Evolutionary conservation across 1,140 invertebrate genomes (phyloP).

Genomic region (Prorops nasuta): DNA sequence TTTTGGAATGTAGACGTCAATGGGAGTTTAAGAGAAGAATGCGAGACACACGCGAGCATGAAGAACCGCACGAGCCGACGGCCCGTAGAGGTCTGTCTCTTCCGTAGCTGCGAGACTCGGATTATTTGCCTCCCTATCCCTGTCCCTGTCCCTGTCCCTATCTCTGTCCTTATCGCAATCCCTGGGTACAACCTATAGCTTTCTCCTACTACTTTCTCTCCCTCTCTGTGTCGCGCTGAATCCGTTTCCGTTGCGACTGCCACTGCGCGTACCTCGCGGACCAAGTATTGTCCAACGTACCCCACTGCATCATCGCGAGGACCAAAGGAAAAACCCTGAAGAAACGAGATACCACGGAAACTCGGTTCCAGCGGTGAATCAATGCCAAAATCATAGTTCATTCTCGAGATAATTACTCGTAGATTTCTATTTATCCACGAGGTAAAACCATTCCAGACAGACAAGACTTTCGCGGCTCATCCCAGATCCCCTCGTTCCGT

Average conservation of each 20-base stretch:
- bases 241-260: conserved; percentile 55
- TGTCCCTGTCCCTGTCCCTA: conserved; percentile 38
- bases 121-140: conserved; percentile 52
- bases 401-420: neutral
- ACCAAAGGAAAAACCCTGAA: conserved; percentile 1
- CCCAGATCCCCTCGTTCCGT: conserved; percentile 50
- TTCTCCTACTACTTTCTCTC: conserved; percentile 18
- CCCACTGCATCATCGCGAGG: neutral
- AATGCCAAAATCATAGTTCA: neutral
- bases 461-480: conserved; percentile 34
- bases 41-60: too few species aligned
- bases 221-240: conserved; percentile 42
- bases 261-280: conserved; percentile 39
- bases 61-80: conserved; percentile 48
- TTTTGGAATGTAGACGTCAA: too few species aligned
- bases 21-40: too few species aligned
- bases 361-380: neutral
- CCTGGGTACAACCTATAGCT: too few species aligned
- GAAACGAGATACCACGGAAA: neutral
- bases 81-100: conserved; percentile 43
- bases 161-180: conserved; percentile 35
- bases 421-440: neutral
- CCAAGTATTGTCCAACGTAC: conserved; percentile 39
- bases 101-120: conserved; percentile 43
- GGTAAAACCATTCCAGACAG: neutral